Evolutionary conservation across 2,113 vertebrate species (phyloP).

Genomic region (Scolopax mira): DNA sequence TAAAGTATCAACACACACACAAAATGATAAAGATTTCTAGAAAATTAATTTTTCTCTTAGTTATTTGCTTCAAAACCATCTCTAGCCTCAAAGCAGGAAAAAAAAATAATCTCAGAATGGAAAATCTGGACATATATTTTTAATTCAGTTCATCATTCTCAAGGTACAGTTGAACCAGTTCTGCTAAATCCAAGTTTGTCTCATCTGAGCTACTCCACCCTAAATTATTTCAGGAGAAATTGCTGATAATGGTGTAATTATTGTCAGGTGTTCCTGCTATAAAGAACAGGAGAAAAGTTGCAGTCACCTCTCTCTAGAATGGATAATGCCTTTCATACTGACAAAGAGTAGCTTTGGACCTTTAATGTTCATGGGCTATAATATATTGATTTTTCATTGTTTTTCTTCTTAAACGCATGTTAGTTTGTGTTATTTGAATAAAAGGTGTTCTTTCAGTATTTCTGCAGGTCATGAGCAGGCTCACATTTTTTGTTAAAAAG

Average conservation of each 20-base stretch:
- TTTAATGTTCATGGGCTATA: neutral
- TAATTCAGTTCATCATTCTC: neutral
- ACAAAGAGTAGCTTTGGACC: neutral
- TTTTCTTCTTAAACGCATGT: neutral
- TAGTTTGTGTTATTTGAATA: neutral
- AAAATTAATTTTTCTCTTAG: neutral
- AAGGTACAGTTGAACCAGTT: neutral
- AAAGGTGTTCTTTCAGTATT: neutral
- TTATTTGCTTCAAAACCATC: neutral
- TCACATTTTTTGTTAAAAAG: neutral
- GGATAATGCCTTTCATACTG: neutral
- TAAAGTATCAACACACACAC: neutral
- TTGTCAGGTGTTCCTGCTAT: neutral
- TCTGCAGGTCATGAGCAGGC: neutral
- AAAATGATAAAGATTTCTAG: neutral
- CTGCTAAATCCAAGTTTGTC: neutral
- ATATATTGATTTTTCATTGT: neutral
- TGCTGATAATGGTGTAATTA: neutral
- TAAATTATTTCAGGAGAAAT: neutral
- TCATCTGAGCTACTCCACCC: neutral
- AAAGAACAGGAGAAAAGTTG: neutral
- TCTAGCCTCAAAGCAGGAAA: neutral
- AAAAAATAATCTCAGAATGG: neutral
- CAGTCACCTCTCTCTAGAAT: neutral
- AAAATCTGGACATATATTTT: neutral